Evolutionary conservation across 2,888 invertebrate genomes (phyloP), one percentile per base, ranked within the genome.

Genomic region (Phalangium opilio): DNA sequence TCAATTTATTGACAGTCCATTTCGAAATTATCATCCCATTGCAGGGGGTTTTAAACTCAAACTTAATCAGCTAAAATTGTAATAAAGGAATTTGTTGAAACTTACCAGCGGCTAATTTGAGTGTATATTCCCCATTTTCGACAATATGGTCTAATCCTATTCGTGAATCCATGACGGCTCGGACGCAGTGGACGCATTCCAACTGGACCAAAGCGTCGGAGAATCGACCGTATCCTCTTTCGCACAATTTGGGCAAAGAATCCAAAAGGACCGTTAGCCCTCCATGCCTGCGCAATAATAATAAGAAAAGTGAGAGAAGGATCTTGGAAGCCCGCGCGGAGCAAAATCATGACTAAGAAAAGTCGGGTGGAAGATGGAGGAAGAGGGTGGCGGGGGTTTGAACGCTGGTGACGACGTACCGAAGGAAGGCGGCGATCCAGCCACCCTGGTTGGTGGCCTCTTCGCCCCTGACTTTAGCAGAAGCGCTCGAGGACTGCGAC

Each of bases 181-280:
- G 59, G 33, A 70, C 58, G 54, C 69, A 68, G 2, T 61, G 59
- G 12, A 68, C 61, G 55, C 68, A 68, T 56, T 70, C 68, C 41
- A 69, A 58, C 58, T 67, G 68, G 3, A 67, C 60, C 12, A 68
- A 60, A 14, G 68, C 66, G 14, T 45, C 27, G 12, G 44, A 46
- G 17, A 48, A 48, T 34, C 35, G 21, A 41, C 17, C n/a, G 4
- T 44, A 27, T 14, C 21, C 43, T 14, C 34, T n/a, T n/a, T 45
- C 50, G 18, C 32, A 42, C 17, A 50, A 20, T 2, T 38, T 32
- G 21, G 34, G 43, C n/a, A 52, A 39, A 2, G 52, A 46, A 19
- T 48, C 50, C 10, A 52, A 42, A 11, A 52, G 40, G 2, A 46
- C 20, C 2, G 50, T 48, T 14, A 52, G 38, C 14, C 52, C 52